Evolutionary conservation across 2,888 invertebrate species (phyloP), one percentile per base, ranked within the genome.

Genomic region (Ecdyonurus torrentis): DNA sequence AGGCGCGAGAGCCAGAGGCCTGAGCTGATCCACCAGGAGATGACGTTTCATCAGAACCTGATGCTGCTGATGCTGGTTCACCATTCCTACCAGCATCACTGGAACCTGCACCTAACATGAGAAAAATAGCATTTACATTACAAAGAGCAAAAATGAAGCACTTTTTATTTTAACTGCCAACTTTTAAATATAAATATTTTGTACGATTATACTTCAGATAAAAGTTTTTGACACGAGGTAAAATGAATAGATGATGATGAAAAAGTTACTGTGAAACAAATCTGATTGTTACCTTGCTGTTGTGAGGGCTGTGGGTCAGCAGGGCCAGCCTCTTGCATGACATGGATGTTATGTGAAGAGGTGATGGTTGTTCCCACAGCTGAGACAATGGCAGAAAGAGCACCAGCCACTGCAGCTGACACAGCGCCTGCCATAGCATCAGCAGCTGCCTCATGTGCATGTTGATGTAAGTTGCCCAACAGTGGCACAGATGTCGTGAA

Each of bases 301-400:
- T 37, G 5, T 15, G 37, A 37, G 37, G n/a, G n/a, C n/a, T n/a
- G n/a, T n/a, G n/a, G n/a, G n/a, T n/a, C n/a, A n/a, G n/a, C n/a
- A 10, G 37, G 37, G 37, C 7, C 37, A 37, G 7, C 15, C 37
- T 37, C 7, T 50, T 52, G 55, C 52, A 63, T 23, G 52, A 64
- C 59, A n/a, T 61, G 58, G 50, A 64, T 64, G 24, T 64, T 63
- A 10, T 67, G 65, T 15, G 66, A 63, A 20, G 66, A 66, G 52
- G 65, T 66, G 7, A 55, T 55, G 5, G 55, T 20, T 15, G 67
- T 64, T 58, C 67, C 66, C 2, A 68, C 69, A 19, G 70, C 68
- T 10, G 70, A 69, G n/a, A 69, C 68, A 18, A 70, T 73, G 15
- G 74, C 73, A 62, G 74, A 73, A 23, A 76, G 67, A 15, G 73